Base-by-base conservation (phyloP, 2,888 invertebrate species). In the Eupelmus urozonus region DNA sequence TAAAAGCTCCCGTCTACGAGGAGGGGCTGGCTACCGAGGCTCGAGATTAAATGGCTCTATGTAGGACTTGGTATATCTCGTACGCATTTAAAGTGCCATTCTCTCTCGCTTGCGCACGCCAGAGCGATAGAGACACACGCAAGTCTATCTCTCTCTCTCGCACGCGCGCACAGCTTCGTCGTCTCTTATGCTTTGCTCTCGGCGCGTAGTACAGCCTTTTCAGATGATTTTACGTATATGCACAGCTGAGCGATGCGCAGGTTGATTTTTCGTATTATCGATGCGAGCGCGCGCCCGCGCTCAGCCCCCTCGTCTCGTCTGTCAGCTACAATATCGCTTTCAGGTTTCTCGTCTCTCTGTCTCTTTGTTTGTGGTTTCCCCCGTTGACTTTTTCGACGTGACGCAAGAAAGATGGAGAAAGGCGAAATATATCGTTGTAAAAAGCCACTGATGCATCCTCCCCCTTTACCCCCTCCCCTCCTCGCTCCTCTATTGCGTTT, bases 171-270 rank as follows among this genome's bases (percentile, higher is more conserved):
- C n/a, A 3, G 5, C 29, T 29, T 29, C 18, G 25, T 49, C 57
- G 34, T 16, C 20, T 45, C n/a, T 20, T 25, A 51, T 16, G 25
- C 29, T 3, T 42, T 11, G n/a, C n/a, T n/a, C n/a, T n/a, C n/a
- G n/a, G n/a, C n/a, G n/a, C n/a, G n/a, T n/a, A n/a, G n/a, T n/a
- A n/a, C n/a, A n/a, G n/a, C 27, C 53, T 73, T 74, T 76, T 72
- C 78, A 20, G n/a, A n/a, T 51, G 49, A 76, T 49, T 75, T 69
- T 59, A 53, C 63, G 65, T 65, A 57, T n/a, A n/a, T 45, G 53
- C 78, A 51, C 66, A 78, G 67, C 70, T 70, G 72, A 75, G 79
- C 42, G 62, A 62, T 49, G n/a, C n/a, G n/a, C n/a, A n/a, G 45
- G 62, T 66, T 16, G 3, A n/a, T 11, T 60, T 69, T 70, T 51